These are phyloP conservation scores for Hemithea aestivaria DNA, from an alignment of 2,888 invertebrate species.

Conservation along the genomic window DNA sequence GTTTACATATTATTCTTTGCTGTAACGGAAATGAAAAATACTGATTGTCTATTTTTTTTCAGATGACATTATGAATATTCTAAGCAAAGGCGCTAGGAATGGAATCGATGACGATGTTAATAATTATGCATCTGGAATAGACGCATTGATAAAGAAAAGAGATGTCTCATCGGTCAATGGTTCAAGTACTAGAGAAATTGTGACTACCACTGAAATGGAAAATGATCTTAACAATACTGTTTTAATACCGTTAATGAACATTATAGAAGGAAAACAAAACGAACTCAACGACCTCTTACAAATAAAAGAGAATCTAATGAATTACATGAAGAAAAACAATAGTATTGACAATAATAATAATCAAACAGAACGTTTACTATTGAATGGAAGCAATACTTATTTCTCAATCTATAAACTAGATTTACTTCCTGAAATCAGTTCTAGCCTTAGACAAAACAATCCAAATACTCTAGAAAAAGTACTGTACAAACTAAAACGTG, in stretches of 20 bases:
- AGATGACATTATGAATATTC: slow-evolving; percentile 6
- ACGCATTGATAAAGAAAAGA: slow-evolving; percentile 45
- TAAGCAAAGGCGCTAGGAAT: slow-evolving; percentile 19
- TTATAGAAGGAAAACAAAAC: slow-evolving; percentile 44
- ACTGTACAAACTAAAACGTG: slow-evolving; percentile 47
- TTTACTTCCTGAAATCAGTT: slow-evolving; percentile 30
- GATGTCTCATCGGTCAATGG: slow-evolving; percentile 27
- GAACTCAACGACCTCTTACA: slow-evolving; percentile 44
- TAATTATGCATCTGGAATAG: slow-evolving; percentile 21
- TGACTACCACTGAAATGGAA: slow-evolving; percentile 11
- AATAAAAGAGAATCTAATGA: slow-evolving; percentile 42
- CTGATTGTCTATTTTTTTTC: neutral
- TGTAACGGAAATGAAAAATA: no score
- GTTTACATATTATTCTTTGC: neutral
- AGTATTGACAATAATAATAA: slow-evolving; percentile 20
- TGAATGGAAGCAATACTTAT: slow-evolving; percentile 18
- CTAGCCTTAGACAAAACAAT: slow-evolving; percentile 30
- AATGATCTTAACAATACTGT: slow-evolving; percentile 33
- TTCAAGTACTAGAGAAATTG: slow-evolving; percentile 5
- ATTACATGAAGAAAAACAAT: slow-evolving; percentile 32
- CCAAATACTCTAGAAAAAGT: slow-evolving; percentile 31
- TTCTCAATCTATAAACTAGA: slow-evolving; percentile 40
- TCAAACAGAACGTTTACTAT: slow-evolving; percentile 15
- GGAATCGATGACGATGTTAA: slow-evolving; percentile 18
- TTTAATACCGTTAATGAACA: slow-evolving; percentile 38